A percentile compares a stretch with the other conserved stretches of the same genome.
Conservation (phyloP, 2,113 vertebrate genomes). For the Trematocara macrostoma region DNA sequence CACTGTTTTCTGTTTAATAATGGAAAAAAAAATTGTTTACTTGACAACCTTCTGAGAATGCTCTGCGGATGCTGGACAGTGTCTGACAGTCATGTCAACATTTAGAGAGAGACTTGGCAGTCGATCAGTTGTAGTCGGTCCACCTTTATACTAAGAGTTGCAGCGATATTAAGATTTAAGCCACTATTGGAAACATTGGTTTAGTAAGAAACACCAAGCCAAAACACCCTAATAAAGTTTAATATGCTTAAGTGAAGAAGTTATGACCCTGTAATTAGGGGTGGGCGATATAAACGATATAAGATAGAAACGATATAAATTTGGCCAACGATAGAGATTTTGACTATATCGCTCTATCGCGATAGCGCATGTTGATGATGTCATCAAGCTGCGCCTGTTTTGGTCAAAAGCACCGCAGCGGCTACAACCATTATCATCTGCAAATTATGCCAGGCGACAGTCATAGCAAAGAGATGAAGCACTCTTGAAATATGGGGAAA, state of each 20-base stretch:
- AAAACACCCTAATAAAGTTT: neutral
- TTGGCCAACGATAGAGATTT: no score
- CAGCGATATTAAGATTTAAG: neutral
- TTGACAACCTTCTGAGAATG: neutral
- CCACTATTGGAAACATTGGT: neutral
- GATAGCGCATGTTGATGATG: no score
- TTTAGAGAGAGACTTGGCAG: neutral
- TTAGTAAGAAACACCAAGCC: neutral
- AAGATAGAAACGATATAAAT: no score
- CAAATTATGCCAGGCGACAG: no score
- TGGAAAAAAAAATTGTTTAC: neutral
- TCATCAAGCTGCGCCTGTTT: no score
- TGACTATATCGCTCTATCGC: no score
- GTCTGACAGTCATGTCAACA: neutral
- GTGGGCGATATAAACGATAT: no score
- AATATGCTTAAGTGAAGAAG: neutral
- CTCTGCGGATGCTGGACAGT: neutral
- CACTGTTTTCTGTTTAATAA: neutral
- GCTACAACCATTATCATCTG: no score
- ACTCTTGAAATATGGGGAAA: no score
- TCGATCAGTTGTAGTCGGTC: neutral
- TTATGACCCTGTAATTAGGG: neutral
- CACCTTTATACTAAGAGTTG: neutral
- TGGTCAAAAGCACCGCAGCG: no score
- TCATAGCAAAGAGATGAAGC: no score